These are phyloP conservation scores for Selenia dentaria DNA, from an alignment of 2,888 invertebrate species.

Conservation along the genomic window DNA sequence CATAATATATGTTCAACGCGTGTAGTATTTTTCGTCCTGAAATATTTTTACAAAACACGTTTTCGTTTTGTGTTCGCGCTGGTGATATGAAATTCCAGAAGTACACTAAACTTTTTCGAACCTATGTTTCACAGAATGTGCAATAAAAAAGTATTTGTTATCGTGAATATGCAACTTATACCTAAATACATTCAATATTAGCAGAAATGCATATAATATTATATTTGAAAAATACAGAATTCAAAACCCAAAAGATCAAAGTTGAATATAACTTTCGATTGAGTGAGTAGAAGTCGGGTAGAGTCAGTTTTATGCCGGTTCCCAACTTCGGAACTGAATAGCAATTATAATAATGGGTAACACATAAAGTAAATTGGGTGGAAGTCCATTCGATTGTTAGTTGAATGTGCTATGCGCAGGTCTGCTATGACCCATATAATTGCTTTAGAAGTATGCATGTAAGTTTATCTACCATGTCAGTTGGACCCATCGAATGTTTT, in stretches of 20 bases:
- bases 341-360: conserved; percentile 76
- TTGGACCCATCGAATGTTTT: too few species aligned
- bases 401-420: conserved; percentile 54
- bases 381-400: conserved; percentile 67
- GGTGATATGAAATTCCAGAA: background rate
- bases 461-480: conserved; percentile 17
- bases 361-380: conserved; percentile 72
- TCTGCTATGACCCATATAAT: conserved; percentile 46
- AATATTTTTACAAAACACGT: conserved; percentile 2
- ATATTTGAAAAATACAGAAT: too few species aligned
- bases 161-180: too few species aligned
- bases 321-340: conserved; percentile 61
- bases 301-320: conserved; percentile 47
- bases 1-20: too few species aligned
- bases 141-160: too few species aligned
- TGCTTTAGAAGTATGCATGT: conserved; percentile 37
- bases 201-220: too few species aligned
- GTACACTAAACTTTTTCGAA: too few species aligned
- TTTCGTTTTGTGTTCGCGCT: background rate
- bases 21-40: background rate
- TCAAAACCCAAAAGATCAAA: conserved; percentile 33
- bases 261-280: conserved; percentile 51
- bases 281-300: conserved; percentile 48
- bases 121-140: too few species aligned
- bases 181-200: too few species aligned